Base-by-base conservation (phyloP, 1,140 invertebrate genomes). In the Druon quercuslanigerum region DNA sequence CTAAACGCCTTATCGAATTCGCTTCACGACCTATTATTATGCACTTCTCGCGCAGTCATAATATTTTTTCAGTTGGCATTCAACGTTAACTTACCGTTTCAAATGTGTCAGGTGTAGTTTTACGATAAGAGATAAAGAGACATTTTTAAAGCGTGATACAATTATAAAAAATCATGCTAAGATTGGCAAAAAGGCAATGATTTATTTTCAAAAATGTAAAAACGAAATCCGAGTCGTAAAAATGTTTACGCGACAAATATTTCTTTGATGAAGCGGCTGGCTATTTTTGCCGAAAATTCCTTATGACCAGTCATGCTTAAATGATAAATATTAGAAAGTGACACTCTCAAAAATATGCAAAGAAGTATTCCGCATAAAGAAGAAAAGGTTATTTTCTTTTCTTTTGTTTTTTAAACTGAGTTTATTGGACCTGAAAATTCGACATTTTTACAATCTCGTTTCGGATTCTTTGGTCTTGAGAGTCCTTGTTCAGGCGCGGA, bases 21-120 rank as follows among this genome's bases (percentile, higher is more conserved):
- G 14, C 60, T 66, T 66, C 33, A 66, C 33, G 60, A 66, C 60
- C 60, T 66, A 66, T 66, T 66, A 66, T 66, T 66, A 66, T 66
- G 57, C 57, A 19, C 33, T 66, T 66, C 25, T 33, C 20, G 20
- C 57, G 12, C 33, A 33, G 33, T 33, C 9, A 33, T 40, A 66
- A 25, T 66, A 66, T 66, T 66, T n/a, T 66, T 66, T 66, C 40
- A 14, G 13, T 60, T 25, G 13, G 12, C 33, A 12, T 66, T 66
- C 2, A 3, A n/a, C 13, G 13, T 66, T 40, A n/a, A 40, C 40
- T 66, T 66, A n/a, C 14, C 57, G 33, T 40, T 66, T 66, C 14
- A 66, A 66, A 66, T 66, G 40, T 25, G 60, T 66, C 60, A 66
- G 14, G 13, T 66, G 33, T 66, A 66, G 25, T 46, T 66, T 66